Evolutionary conservation across 2,888 invertebrate species (phyloP).

Genomic region (Drymonia ruficornis): DNA sequence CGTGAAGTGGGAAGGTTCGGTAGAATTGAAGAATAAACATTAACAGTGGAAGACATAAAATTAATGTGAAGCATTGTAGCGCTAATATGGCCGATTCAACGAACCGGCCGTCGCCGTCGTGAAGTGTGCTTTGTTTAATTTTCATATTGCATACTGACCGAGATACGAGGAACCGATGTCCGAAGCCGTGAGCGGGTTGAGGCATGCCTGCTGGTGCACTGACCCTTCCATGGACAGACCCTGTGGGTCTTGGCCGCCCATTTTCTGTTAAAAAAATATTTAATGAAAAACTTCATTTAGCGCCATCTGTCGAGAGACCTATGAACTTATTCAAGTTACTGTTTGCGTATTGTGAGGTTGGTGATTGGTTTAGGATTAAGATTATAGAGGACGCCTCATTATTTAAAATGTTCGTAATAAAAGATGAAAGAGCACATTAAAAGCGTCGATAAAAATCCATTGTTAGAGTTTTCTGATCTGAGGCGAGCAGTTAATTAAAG

Average conservation of each 20-base stretch:
- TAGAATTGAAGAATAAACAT: not conserved
- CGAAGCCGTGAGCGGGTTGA: conserved; percentile 69
- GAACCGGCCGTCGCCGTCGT: conserved; percentile 30
- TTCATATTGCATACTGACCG: conserved; percentile 77
- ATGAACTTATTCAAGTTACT: conserved; percentile 17
- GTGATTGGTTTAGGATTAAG: not conserved
- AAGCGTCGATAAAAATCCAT: conserved; percentile 11
- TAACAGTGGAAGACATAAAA: conserved; percentile 10
- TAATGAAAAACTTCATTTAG: conserved; percentile 22
- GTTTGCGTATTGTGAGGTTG: not conserved
- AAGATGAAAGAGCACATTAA: conserved; percentile 1
- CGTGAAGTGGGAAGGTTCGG: not conserved
- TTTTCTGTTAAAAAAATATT: conserved; percentile 62
- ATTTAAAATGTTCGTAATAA: not conserved
- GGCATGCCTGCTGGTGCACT: conserved; percentile 57
- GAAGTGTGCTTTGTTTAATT: conserved; percentile 44
- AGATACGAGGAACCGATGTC: conserved; percentile 74
- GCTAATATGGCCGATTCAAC: conserved; percentile 41
- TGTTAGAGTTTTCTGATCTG: conserved; percentile 24
- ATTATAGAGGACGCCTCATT: conserved; percentile 31
- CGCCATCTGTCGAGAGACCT: conserved; percentile 50
- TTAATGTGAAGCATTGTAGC: conserved; percentile 40
- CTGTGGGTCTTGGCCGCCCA: conserved; percentile 71
- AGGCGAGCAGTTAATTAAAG: conserved; percentile 11
- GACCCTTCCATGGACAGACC: conserved; percentile 60